These are phyloP conservation scores for Oryzias javanicus DNA, from an alignment of 2,113 vertebrate species.

Conservation along the genomic window DNA sequence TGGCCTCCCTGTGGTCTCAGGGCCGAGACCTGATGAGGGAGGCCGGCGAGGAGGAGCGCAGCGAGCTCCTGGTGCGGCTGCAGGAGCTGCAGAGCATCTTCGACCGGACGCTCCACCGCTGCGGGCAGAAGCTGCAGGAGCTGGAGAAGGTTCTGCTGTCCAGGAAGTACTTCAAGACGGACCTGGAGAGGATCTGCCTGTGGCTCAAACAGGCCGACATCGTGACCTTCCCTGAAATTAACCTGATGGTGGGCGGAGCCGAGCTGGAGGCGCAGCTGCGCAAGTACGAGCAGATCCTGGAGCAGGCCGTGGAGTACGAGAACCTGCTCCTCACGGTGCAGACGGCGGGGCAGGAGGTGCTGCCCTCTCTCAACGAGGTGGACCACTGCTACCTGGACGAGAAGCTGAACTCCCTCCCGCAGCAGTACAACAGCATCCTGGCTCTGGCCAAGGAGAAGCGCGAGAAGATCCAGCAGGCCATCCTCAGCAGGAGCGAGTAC, in stretches of 20 bases:
- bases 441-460: constrained; percentile 89
- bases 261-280: constrained; percentile 82
- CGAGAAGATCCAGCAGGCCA: constrained; percentile 88
- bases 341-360: constrained; percentile 87
- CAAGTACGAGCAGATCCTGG: constrained; percentile 89
- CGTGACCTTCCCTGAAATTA: constrained; percentile 92
- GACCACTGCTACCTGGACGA: constrained; percentile 92
- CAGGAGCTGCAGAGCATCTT: constrained; percentile 90
- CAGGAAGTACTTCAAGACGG: constrained; percentile 93
- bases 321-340: constrained; percentile 89
- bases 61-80: constrained; percentile 85
- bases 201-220: constrained; percentile 95
- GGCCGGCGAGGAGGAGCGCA: constrained; percentile 85
- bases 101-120: constrained; percentile 85
- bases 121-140: constrained; percentile 87
- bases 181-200: constrained; percentile 90
- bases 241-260: constrained; percentile 84
- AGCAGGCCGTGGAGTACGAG: constrained; percentile 93
- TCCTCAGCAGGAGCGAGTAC: constrained; percentile 87
- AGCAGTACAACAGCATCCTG: constrained; percentile 86
- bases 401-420: constrained; percentile 87
- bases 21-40: constrained; percentile 91
- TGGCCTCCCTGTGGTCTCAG: constrained; percentile 88
- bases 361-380: constrained; percentile 89
- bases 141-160: constrained; percentile 90